Evolutionary conservation across 2,113 vertebrate genomes (phyloP).

Genomic region (Amphiprion ocellaris): DNA sequence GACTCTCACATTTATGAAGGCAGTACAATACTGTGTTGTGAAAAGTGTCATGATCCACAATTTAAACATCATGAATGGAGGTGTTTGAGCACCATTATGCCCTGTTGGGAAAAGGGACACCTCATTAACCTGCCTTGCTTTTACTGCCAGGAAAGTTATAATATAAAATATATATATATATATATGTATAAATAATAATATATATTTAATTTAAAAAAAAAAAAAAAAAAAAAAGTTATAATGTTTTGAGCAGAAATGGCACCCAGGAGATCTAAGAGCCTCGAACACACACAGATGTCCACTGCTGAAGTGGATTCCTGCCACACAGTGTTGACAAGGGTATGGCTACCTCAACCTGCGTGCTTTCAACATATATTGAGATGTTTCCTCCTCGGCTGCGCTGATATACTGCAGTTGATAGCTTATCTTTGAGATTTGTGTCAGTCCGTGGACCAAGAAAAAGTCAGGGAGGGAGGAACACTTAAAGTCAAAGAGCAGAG

Average conservation of each 20-base stretch:
- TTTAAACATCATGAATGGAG: slow-evolving; percentile 39
- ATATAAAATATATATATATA: too few species aligned
- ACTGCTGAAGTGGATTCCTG: slow-evolving; percentile 29
- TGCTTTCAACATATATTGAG: slow-evolving; percentile 35
- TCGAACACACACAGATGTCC: not conserved
- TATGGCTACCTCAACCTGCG: slow-evolving; percentile 18
- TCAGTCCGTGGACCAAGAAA: slow-evolving; percentile 13
- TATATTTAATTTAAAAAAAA: too few species aligned
- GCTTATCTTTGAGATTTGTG: slow-evolving; percentile 37
- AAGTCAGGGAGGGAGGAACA: slow-evolving; percentile 10
- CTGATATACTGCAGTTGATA: slow-evolving; percentile 27
- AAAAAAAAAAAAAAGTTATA: slow-evolving; percentile 8
- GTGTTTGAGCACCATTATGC: slow-evolving; percentile 26
- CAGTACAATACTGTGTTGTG: slow-evolving; percentile 19
- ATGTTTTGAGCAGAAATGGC: slow-evolving; percentile 16
- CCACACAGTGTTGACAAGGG: slow-evolving; percentile 35
- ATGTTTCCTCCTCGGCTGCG: slow-evolving; percentile 7
- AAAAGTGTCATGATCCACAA: slow-evolving; percentile 35
- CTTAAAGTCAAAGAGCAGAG: not conserved
- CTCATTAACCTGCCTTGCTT: slow-evolving; percentile 43
- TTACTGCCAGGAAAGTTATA: slow-evolving; percentile 35
- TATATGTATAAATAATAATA: too few species aligned
- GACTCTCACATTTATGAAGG: slow-evolving; percentile 22
- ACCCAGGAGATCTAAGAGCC: not conserved
- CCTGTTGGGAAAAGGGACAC: slow-evolving; percentile 26